Percentiles rank a stretch among this genome's conserved stretches.
These are phyloP conservation scores for Polypedilum vanderplanki DNA, from an alignment of 1,140 invertebrate genomes.

Conservation along the genomic window DNA sequence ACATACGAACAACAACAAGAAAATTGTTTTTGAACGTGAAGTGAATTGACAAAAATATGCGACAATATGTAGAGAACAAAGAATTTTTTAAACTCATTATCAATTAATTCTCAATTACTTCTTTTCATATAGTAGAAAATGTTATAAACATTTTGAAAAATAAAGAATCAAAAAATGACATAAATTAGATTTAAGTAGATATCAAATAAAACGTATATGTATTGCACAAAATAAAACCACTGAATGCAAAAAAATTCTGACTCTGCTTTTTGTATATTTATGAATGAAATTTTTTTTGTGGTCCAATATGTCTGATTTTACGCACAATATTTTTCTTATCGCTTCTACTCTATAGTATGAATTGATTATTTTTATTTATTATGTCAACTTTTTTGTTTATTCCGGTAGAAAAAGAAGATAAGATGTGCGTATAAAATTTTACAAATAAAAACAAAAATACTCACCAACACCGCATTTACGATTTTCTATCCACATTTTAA, in stretches of 20 bases:
- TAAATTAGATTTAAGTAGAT: too few relatives aligned
- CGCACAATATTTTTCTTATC: not conserved
- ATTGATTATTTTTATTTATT: not conserved
- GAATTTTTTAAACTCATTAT: too few relatives aligned
- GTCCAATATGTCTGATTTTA: conserved; percentile 4
- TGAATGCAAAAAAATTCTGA: not conserved
- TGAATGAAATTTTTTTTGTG: not conserved
- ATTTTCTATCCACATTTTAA: conserved; percentile 23
- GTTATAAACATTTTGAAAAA: too few relatives aligned
- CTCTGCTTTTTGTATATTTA: not conserved
- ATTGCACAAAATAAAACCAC: too few relatives aligned
- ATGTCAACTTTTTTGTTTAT: not conserved
- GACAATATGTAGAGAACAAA: too few relatives aligned
- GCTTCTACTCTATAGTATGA: not conserved
- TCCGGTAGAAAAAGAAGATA: not conserved
- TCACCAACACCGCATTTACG: conserved; percentile 21
- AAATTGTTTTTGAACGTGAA: too few relatives aligned
- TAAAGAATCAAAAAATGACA: too few relatives aligned
- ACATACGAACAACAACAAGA: too few relatives aligned
- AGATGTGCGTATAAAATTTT: not conserved
- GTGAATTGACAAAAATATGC: too few relatives aligned
- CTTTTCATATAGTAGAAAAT: too few relatives aligned
- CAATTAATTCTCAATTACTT: too few relatives aligned
- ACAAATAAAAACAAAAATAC: not conserved
- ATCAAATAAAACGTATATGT: too few relatives aligned